Evolutionary conservation across 1,140 invertebrate genomes (phyloP).

Genomic region (Oedothorax gibbosus): DNA sequence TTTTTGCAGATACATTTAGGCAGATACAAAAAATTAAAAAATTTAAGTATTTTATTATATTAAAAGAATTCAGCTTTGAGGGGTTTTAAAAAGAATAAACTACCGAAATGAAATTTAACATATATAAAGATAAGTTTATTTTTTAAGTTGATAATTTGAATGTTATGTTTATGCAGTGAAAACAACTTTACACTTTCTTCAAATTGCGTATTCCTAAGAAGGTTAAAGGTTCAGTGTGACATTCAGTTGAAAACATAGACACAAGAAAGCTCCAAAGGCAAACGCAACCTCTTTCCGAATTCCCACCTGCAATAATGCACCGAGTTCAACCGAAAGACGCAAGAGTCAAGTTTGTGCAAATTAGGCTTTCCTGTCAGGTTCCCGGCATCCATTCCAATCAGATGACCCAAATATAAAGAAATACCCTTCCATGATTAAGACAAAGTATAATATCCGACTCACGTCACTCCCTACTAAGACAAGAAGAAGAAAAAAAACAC

Average conservation of each 20-base stretch:
- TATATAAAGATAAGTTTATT: too few relatives aligned
- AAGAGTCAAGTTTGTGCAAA: conserved; percentile 4
- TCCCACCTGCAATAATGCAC: background rate
- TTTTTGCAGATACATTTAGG: too few relatives aligned
- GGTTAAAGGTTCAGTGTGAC: too few relatives aligned
- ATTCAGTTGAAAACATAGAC: background rate
- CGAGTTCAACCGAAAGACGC: background rate
- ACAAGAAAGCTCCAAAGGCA: background rate
- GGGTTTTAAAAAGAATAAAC: too few relatives aligned
- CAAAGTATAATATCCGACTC: conserved; percentile 58
- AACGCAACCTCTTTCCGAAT: background rate
- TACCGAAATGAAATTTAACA: too few relatives aligned
- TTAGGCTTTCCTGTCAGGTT: conserved; percentile 52
- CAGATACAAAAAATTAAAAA: too few relatives aligned
- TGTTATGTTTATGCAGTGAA: too few relatives aligned
- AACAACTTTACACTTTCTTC: too few relatives aligned
- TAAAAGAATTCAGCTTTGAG: too few relatives aligned
- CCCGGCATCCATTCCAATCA: conserved; percentile 52
- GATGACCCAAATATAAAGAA: conserved; percentile 53
- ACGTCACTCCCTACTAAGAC: conserved; percentile 33
- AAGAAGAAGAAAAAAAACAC: conserved; percentile 29
- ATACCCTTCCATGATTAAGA: conserved; percentile 50
- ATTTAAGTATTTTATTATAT: too few relatives aligned
- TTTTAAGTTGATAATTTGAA: too few relatives aligned
- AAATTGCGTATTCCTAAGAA: too few relatives aligned